Evolutionary conservation across 2,797 vertebrate genomes (phyloP).

Genomic region (Pristis pectinata): DNA sequence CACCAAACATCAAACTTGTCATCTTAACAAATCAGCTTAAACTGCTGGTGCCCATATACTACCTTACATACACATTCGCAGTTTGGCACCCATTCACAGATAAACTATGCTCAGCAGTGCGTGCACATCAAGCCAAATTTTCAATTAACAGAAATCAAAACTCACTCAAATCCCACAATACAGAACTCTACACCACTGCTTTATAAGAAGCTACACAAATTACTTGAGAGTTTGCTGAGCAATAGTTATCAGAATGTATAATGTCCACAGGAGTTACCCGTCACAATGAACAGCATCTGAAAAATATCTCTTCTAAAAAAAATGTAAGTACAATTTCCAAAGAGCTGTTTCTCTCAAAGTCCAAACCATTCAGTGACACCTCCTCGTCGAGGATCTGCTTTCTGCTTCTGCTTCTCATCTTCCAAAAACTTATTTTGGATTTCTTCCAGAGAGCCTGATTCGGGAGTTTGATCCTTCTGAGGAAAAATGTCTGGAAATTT

Average conservation of each 20-base stretch:
- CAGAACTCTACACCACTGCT: not conserved
- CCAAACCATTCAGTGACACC: constrained; percentile 85
- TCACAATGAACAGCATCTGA: constrained; percentile 21
- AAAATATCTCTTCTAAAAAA: constrained; percentile 19
- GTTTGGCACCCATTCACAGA: not conserved
- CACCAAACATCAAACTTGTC: not conserved
- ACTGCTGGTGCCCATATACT: too few relatives aligned
- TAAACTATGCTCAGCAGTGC: not conserved
- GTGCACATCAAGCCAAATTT: not conserved
- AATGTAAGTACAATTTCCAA: not conserved
- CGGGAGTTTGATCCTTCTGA: constrained; percentile 54
- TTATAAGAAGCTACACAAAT: not conserved
- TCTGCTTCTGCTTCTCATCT: constrained; percentile 66
- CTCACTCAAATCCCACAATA: not conserved
- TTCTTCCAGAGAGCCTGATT: constrained; percentile 60
- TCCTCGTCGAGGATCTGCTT: constrained; percentile 71
- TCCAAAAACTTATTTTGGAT: constrained; percentile 67
- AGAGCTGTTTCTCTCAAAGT: constrained; percentile 56
- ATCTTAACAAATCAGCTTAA: not conserved
- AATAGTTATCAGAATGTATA: not conserved
- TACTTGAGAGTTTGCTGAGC: not conserved
- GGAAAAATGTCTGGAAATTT: constrained; percentile 86
- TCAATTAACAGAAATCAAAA: not conserved
- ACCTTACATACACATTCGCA: not conserved
- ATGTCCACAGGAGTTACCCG: constrained; percentile 4